Evolutionary conservation across 1,140 invertebrate species (phyloP).

Genomic region (Leptestheria dahalacensis): DNA sequence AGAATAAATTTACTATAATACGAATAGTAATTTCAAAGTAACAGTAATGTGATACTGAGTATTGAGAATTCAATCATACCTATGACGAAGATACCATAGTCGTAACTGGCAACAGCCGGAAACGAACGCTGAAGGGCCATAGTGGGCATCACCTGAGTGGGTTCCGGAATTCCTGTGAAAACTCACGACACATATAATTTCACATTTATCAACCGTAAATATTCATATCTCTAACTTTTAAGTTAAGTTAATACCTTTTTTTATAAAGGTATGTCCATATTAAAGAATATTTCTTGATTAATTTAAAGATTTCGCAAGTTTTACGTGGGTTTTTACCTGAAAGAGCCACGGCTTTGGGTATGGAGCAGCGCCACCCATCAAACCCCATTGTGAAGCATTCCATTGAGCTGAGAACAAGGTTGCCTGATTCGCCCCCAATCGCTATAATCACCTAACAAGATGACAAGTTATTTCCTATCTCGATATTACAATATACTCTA

Average conservation of each 20-base stretch:
- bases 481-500: neutral
- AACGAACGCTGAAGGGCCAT: constrained; percentile 23
- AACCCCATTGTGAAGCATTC: constrained; percentile 26
- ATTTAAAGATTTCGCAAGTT: too few relatives aligned
- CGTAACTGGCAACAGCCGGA: constrained; percentile 20
- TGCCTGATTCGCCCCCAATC: constrained; percentile 24
- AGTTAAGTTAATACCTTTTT: too few relatives aligned
- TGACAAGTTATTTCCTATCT: neutral
- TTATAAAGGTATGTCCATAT: too few relatives aligned
- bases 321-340: too few relatives aligned
- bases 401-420: constrained; percentile 22
- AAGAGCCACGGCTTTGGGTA: constrained; percentile 18
- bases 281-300: too few relatives aligned
- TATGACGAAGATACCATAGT: constrained; percentile 12
- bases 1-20: too few relatives aligned
- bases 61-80: too few relatives aligned
- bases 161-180: constrained; percentile 13
- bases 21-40: too few relatives aligned
- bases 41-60: too few relatives aligned
- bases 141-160: constrained; percentile 23
- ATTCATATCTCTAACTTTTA: too few relatives aligned
- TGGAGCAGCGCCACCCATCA: constrained; percentile 23
- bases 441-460: constrained; percentile 22
- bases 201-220: too few relatives aligned
- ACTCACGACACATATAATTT: too few relatives aligned